Percentiles rank a stretch among this genome's conserved stretches.
phyloP scores from a whole-genome alignment of 2,888 invertebrate species.

The Pomacea canaliculata region DNA sequence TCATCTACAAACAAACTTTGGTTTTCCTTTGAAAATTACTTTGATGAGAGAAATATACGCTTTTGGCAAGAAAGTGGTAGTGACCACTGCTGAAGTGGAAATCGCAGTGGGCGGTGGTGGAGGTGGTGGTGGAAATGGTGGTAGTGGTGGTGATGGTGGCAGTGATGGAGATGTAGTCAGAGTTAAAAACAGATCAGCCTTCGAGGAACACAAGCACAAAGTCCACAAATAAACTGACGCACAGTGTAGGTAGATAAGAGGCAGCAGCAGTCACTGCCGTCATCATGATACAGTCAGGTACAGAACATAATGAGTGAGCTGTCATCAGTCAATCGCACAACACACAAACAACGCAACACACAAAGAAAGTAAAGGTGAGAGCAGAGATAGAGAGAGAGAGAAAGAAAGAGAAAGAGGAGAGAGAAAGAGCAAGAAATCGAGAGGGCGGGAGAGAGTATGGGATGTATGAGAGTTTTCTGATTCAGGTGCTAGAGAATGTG shows the following conservation, averaged over 20 bases:
- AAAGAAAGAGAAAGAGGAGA: not conserved
- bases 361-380: not conserved
- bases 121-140: slow-evolving; percentile 8
- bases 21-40: no score
- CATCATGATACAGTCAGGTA: not conserved
- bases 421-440: not conserved
- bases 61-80: no score
- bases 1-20: no score
- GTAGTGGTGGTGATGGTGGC: slow-evolving; percentile 6
- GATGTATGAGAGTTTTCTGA: no score
- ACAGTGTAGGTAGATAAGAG: no score
- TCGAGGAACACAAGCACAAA: not conserved
- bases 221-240: no score
- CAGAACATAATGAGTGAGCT: not conserved
- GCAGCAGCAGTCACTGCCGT: not conserved
- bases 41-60: no score
- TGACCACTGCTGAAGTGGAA: no score
- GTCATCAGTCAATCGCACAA: no score
- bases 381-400: not conserved
- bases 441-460: not conserved
- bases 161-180: slow-evolving; percentile 6
- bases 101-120: not conserved
- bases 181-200: not conserved
- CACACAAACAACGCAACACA: not conserved
- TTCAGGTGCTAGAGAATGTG: not conserved